Evolutionary conservation across 2,888 invertebrate genomes (phyloP), one percentile per base, ranked within the genome.

Genomic region (Acronicta alni): DNA sequence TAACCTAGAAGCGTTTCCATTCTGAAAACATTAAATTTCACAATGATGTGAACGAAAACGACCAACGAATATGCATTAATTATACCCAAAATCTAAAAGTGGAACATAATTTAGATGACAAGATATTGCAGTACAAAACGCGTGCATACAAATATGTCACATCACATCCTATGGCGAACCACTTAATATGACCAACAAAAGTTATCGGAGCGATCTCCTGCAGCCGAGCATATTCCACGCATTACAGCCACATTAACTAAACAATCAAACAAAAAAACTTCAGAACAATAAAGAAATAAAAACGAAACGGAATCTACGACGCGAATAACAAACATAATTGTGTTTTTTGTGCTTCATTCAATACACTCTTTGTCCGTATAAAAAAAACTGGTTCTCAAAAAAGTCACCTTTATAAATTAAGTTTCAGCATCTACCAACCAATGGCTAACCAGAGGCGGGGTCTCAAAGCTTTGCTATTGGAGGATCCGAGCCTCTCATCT

Each of bases 381-480:
- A 76, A 89, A 89, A 87, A 90, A 90, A 89, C 87, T 83, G 86
- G 85, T 89, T 90, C 90, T 92, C 90, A 85, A 93, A 93, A 93
- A 91, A 93, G 93, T 91, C 92, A 93, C 93, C 90, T 93, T 93
- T 93, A 90, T 91, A 92, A 93, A 91, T 92, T 91, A 89, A 92
- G 93, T 92, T 93, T 92, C 93, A 91, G 87, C 89, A 83, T 86
- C 72, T 53, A 66, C 58, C 67, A 69, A 79, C 94, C 94, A 94
- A 94, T 94, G 61, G 71, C 59, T 26, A 52, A 9, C 17, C 77
- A 73, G 88, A 85, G 92, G 92, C 91, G 92, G 89, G 82, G 86
- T 78, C 78, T 59, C 16, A 44, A 49, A 35, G 72, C 64, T 12
- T 51, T 59, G 59, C 83, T 67, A 94, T 93, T 93, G 93, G 94